Percentiles rank a stretch among this genome's conserved stretches.
Evolutionary conservation across 1,140 invertebrate species (phyloP).

Genomic region (Aphis craccivora): DNA sequence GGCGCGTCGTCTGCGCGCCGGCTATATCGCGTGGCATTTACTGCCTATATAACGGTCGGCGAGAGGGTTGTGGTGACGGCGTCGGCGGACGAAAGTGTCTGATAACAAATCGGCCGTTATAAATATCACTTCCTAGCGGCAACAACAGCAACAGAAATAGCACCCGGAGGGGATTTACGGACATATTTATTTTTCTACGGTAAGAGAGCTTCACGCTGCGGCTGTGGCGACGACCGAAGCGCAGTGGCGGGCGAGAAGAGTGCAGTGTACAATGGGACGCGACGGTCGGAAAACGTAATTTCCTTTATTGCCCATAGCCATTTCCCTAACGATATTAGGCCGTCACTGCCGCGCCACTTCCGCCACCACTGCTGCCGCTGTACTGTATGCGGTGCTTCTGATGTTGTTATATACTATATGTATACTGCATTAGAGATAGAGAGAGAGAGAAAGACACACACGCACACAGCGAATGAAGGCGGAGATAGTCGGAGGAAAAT

Average conservation of each 20-base stretch:
- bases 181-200: conserved; percentile 46
- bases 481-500: not conserved
- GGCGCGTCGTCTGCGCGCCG: not conserved
- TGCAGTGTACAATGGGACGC: not conserved
- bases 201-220: not conserved
- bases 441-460: not conserved
- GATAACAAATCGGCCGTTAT: conserved; percentile 36
- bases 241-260: not conserved
- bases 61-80: not conserved
- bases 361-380: not conserved
- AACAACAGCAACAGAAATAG: not conserved
- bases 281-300: conserved; percentile 52
- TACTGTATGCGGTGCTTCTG: not conserved
- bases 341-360: not conserved
- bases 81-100: not conserved
- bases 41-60: not conserved
- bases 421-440: not conserved
- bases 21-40: not conserved
- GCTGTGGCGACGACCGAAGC: not conserved
- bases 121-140: conserved; percentile 19
- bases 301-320: conserved; percentile 53
- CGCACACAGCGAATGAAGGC: not conserved
- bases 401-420: not conserved
- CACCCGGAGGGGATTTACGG: conserved; percentile 31
- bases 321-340: conserved; percentile 54